Conservation (phyloP, 2,888 invertebrate genomes). For the Ichneumon xanthorius region DNA sequence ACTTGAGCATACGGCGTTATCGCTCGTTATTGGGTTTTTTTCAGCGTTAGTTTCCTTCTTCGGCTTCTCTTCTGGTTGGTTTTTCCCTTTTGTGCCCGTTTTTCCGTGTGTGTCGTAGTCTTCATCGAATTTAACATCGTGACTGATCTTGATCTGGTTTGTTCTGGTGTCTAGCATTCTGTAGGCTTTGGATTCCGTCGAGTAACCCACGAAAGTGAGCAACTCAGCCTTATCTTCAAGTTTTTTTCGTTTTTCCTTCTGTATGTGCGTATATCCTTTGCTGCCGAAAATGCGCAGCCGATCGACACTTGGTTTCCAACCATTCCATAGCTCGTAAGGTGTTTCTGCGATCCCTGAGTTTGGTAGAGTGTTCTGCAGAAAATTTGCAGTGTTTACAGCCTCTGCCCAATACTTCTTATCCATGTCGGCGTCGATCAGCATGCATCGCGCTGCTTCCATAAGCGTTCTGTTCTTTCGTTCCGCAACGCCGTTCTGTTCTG, state of each 20-base stretch:
- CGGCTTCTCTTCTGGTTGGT: too few species aligned
- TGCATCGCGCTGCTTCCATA: too few species aligned
- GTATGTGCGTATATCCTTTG: constrained; percentile 53
- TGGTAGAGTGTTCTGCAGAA: background rate
- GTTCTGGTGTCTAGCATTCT: constrained; percentile 60
- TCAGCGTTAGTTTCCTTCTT: too few species aligned
- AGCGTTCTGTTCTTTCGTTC: background rate
- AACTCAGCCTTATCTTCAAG: constrained; percentile 61
- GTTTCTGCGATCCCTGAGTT: constrained; percentile 28
- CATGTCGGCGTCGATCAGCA: too few species aligned
- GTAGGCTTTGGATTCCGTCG: constrained; percentile 66
- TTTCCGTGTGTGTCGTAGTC: too few species aligned
- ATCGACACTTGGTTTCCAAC: constrained; percentile 57
- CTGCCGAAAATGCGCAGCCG: constrained; percentile 69
- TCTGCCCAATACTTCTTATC: too few species aligned
- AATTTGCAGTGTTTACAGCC: too few species aligned
- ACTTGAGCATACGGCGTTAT: background rate
- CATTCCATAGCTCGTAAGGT: constrained; percentile 65
- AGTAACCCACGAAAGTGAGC: constrained; percentile 66
- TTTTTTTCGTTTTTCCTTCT: constrained; percentile 62
- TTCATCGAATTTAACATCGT: constrained; percentile 60
- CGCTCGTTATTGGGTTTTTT: too few species aligned
- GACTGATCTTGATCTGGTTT: constrained; percentile 58
- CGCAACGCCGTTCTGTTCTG: constrained; percentile 59
- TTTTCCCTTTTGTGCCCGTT: too few species aligned